A percentile compares a stretch with the other conserved stretches of the same genome.
Conservation (phyloP, 2,113 vertebrate genomes). For the Tetraodon nigroviridis region DNA sequence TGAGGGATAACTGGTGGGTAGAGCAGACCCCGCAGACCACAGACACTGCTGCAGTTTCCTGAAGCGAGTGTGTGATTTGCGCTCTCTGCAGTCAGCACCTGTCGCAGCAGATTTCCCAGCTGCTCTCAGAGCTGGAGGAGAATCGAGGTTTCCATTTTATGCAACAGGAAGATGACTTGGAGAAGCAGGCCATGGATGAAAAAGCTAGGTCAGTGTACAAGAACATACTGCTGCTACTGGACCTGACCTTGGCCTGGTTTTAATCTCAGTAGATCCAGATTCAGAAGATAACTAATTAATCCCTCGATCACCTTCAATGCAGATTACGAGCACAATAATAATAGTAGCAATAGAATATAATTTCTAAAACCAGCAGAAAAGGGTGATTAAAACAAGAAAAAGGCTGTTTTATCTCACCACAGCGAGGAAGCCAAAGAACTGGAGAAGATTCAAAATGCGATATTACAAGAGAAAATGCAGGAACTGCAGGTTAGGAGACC, state of each 20-base stretch:
- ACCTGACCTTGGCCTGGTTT: background rate
- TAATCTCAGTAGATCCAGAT: no score
- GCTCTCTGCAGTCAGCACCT: conserved; percentile 34
- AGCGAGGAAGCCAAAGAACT: conserved; percentile 26
- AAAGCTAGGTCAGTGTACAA: background rate
- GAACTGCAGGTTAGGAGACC: conserved; percentile 30
- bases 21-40: background rate
- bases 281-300: no score
- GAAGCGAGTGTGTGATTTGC: background rate
- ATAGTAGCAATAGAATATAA: no score
- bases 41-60: background rate
- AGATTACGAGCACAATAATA: no score
- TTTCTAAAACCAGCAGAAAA: no score
- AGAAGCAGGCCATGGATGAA: background rate
- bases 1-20: conserved; percentile 13
- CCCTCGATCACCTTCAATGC: no score
- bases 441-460: background rate
- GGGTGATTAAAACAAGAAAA: no score
- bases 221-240: background rate
- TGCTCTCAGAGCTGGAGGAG: conserved; percentile 28
- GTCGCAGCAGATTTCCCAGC: conserved; percentile 18
- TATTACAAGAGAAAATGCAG: conserved; percentile 1
- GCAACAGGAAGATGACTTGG: background rate
- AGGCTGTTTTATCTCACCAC: background rate
- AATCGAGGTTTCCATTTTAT: background rate